Evolutionary conservation across 2,888 invertebrate genomes (phyloP), one percentile per base, ranked within the genome.

Genomic region (Argyresthia albistria): DNA sequence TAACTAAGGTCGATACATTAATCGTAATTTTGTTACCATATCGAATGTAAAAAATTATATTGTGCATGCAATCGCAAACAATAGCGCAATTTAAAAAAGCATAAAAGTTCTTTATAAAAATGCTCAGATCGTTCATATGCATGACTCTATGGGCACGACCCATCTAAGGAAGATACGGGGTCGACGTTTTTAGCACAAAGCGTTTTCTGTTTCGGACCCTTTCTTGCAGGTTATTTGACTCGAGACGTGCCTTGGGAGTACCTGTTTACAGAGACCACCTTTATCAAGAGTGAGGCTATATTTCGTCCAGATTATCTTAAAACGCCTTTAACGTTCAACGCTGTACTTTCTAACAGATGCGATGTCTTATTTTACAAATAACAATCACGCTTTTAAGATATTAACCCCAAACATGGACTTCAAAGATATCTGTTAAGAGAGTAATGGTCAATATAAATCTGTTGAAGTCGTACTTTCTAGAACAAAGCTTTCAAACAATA

Each of bases 111-210:
- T 25, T 25, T 25, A 25, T 25, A 4, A 25, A 25, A 25, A 4
- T 25, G 25, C 25, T 25, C 42, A 12, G 11, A 11, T 25, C 25
- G 25, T 25, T 25, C 35, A 25, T 12, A 35, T 48, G 36, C 48
- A 12, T 48, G 54, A 61, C 69, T 80, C 84, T 84, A 72, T 83
- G 80, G 76, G 53, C 63, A 63, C 69, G 69, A 76, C 76, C 80
- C 79, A 79, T 82, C 74, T 77, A 67, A 72, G 68, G 64, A 63
- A 80, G 84, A 86, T 84, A 84, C 81, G 79, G 73, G 81, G 83
- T 81, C 82, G 82, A 86, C 81, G 79, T 83, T 86, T 84, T 82
- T 83, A 84, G 82, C 82, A 82, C 84, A 83, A 83, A 82, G 77
- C 80, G 73, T 80, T 81, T 80, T 83, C 83, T 82, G 80, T 83